Conservation (phyloP, 2,888 invertebrate genomes). For the Drosophila paracracens region DNA sequence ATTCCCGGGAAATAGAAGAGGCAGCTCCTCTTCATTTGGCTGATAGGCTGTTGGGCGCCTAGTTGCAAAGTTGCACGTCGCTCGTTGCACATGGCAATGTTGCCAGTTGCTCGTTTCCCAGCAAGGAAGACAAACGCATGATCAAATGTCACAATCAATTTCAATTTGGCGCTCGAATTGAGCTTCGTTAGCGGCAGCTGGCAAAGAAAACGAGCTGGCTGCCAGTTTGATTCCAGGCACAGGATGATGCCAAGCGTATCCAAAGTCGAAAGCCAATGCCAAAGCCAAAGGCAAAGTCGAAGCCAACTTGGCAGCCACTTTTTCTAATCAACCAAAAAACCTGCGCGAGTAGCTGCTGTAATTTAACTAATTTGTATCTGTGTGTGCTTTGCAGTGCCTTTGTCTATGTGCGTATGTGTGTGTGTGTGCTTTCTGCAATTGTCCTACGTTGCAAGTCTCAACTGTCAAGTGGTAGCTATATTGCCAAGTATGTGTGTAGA, state of each 20-base stretch:
- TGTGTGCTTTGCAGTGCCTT: constrained; percentile 30
- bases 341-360: constrained; percentile 63
- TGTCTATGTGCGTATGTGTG: constrained; percentile 18
- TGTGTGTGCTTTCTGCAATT: constrained; percentile 40
- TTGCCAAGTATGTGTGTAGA: constrained; percentile 46
- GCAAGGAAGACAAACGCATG: constrained; percentile 67
- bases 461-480: constrained; percentile 21
- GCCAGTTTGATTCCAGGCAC: constrained; percentile 36
- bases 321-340: constrained; percentile 70
- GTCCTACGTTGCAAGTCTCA: constrained; percentile 50
- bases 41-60: constrained; percentile 11
- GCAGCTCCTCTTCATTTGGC: constrained; percentile 15
- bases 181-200: constrained; percentile 75
- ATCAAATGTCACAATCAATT: constrained; percentile 81
- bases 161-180: constrained; percentile 79
- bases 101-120: constrained; percentile 8
- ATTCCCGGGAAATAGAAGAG: constrained; percentile 40
- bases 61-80: constrained; percentile 3
- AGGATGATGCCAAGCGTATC: constrained; percentile 46
- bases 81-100: background rate
- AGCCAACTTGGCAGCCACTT: constrained; percentile 56
- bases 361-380: constrained; percentile 72
- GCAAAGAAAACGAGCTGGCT: constrained; percentile 49
- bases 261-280: constrained; percentile 30
- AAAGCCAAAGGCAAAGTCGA: constrained; percentile 23